A percentile compares a stretch with the other conserved stretches of the same genome.
Evolutionary conservation across 2,888 invertebrate genomes (phyloP).

Genomic region (Augochlorella aurata): DNA sequence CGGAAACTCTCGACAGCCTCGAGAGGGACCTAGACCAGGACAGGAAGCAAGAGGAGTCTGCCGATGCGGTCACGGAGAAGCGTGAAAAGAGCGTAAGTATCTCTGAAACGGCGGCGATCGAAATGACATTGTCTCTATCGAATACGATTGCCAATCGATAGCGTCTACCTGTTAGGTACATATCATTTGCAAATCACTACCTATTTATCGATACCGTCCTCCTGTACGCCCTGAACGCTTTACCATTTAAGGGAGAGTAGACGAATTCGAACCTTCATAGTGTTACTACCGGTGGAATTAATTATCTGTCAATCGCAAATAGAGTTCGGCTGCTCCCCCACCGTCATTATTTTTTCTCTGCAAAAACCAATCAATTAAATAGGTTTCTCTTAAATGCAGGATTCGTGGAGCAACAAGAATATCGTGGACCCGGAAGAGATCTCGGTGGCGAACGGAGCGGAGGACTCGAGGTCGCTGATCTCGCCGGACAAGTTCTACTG

Average conservation of each 20-base stretch:
- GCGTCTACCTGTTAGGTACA: no score
- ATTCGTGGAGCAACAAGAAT: conserved; percentile 70
- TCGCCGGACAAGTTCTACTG: conserved; percentile 75
- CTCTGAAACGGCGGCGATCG: not conserved
- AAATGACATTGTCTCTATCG: no score
- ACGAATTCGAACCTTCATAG: no score
- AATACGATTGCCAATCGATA: no score
- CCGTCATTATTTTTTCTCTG: no score
- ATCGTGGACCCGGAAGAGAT: conserved; percentile 64
- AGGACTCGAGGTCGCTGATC: conserved; percentile 71
- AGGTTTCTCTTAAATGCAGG: conserved; percentile 59
- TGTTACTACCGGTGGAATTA: no score
- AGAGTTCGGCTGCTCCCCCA: no score
- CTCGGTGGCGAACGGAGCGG: conserved; percentile 71
- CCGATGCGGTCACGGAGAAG: conserved; percentile 69
- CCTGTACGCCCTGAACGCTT: no score
- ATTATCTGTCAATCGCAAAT: no score
- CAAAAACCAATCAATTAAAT: not conserved
- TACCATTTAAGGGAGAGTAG: no score
- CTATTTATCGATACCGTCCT: no score
- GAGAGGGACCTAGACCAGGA: conserved; percentile 78
- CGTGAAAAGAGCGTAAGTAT: conserved; percentile 74
- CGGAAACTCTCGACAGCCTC: conserved; percentile 79
- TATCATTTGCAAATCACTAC: no score
- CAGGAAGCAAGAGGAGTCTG: conserved; percentile 72